Evolutionary conservation across 2,113 vertebrate genomes (phyloP), one percentile per base, ranked within the genome.

Genomic region (Pteronura brasiliensis): DNA sequence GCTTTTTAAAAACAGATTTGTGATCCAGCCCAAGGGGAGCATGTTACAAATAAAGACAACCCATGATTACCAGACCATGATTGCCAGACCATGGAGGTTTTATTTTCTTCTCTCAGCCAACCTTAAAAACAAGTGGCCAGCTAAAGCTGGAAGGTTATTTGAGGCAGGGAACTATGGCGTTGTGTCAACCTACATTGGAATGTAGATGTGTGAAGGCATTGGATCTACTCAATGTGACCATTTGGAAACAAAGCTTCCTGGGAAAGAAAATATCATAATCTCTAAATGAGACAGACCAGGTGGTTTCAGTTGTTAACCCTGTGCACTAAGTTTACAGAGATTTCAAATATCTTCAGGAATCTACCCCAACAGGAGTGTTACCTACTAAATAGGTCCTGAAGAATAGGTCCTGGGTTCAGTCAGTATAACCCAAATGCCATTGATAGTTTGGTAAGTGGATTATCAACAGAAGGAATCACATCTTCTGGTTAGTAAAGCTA

Each of bases 101-200:
- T 95, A 42, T 95, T 88, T 96, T 93, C 65, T 90, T 91, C 71
- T 95, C 52, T 89, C 85, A 89, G 57, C 21, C 91, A 97, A 49
- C 57, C 91, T 97, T 88, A 82, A 59, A 92, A 94, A 76, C 0
- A 4, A 90, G 74, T 52, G 52, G 76, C 49, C 63, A 55, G 72
- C 72, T 79, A 88, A 63, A 95, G 72, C 72, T 80, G 39, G 20
- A 82, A 52, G 71, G 81, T 71, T 67, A 76, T 81, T 42, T 86
- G 95, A 96, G 61, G 67, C 12, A 55, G 65, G 8, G 65, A 86
- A 44, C 3, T 42, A 61, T 27, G 39, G 44, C 87, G 18, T 87
- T 76, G 3, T 59, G 44, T 59, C 80, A 72, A 6, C 49, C 69
- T 76, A n/a, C 42, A 44, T 0, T 90, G 80, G 83, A 80, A 85